These are phyloP conservation scores for Oophaga pumilio DNA, from an alignment of 2,113 vertebrate species.

Conservation along the genomic window DNA sequence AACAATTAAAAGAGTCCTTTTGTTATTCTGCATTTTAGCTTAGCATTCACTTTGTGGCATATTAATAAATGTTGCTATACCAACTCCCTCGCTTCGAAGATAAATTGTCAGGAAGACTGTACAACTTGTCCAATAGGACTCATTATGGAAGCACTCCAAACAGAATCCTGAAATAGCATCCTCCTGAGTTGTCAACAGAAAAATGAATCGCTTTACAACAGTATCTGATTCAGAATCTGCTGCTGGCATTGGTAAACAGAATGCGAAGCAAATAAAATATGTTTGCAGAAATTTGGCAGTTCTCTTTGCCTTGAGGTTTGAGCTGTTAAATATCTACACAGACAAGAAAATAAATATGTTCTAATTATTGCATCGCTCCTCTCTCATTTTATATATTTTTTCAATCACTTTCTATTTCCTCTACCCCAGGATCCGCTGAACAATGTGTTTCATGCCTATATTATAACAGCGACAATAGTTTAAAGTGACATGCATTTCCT, in stretches of 20 bases:
- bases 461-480: background rate
- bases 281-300: slow-evolving; percentile 55
- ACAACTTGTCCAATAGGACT: slow-evolving; percentile 57
- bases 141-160: slow-evolving; percentile 59
- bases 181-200: slow-evolving; percentile 59
- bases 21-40: slow-evolving; percentile 28
- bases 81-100: slow-evolving; percentile 51
- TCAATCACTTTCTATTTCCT: slow-evolving; percentile 9
- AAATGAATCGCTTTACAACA: slow-evolving; percentile 59
- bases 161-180: slow-evolving; percentile 58
- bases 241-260: slow-evolving; percentile 56
- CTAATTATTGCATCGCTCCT: slow-evolving; percentile 18
- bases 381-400: slow-evolving; percentile 12
- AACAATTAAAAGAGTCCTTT: slow-evolving; percentile 44
- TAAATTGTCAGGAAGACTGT: slow-evolving; percentile 58
- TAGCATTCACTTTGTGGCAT: slow-evolving; percentile 52
- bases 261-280: slow-evolving; percentile 57
- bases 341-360: slow-evolving; percentile 47
- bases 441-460: background rate
- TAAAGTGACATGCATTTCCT: background rate
- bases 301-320: slow-evolving; percentile 50
- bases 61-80: slow-evolving; percentile 59
- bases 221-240: slow-evolving; percentile 56
- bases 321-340: slow-evolving; percentile 46
- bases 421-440: background rate